These are phyloP conservation scores for Amphimallon solstitiale DNA, from an alignment of 2,888 invertebrate genomes.

Conservation along the genomic window DNA sequence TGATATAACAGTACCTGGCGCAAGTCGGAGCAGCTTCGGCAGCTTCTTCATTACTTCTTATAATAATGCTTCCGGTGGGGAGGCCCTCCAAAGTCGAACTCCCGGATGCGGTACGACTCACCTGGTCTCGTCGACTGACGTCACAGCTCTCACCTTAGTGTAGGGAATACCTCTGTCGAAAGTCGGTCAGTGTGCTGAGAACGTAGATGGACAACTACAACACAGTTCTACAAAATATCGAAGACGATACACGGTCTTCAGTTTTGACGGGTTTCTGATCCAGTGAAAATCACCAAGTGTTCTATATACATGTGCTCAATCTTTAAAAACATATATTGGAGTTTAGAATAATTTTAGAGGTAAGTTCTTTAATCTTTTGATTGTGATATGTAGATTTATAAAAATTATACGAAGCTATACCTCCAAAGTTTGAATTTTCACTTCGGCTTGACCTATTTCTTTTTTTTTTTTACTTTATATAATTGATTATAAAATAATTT, in stretches of 20 bases:
- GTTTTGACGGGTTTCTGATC: conserved; percentile 17
- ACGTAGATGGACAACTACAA: conserved; percentile 29
- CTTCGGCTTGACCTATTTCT: background rate
- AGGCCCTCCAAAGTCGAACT: conserved; percentile 38
- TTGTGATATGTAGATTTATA: background rate
- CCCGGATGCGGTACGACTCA: conserved; percentile 43
- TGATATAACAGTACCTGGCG: conserved; percentile 36
- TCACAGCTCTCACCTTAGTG: conserved; percentile 44
- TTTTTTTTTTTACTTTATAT: no score
- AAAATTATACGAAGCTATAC: background rate
- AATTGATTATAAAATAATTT: no score
- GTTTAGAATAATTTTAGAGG: conserved; percentile 7
- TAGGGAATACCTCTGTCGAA: conserved; percentile 43
- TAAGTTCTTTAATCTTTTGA: background rate
- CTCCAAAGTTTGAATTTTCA: background rate
- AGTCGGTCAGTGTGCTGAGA: conserved; percentile 48
- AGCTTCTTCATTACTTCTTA: conserved; percentile 32
- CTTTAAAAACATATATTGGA: background rate
- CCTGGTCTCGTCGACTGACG: conserved; percentile 42
- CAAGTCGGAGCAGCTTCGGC: conserved; percentile 20
- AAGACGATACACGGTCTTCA: conserved; percentile 22
- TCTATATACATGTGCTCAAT: background rate
- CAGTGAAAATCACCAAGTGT: conserved; percentile 11
- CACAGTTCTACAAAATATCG: conserved; percentile 30
- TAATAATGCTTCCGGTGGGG: conserved; percentile 36